Base-by-base conservation (phyloP, 2,888 invertebrate genomes). In the Lutraria lutraria region DNA sequence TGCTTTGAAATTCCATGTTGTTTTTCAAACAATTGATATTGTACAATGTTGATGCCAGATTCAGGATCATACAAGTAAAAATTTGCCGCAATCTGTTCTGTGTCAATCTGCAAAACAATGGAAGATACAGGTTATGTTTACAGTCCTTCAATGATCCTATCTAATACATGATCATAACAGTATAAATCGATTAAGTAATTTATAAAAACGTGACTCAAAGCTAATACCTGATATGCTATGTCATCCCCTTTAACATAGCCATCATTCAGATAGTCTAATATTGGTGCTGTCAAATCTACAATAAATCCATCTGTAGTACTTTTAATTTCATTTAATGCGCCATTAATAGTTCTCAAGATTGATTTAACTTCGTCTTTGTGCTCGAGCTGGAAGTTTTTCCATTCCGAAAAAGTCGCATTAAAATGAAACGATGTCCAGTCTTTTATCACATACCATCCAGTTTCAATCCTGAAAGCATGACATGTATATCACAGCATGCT, bases 281-380 rank as follows among this genome's bases (percentile, higher is more conserved):
- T 76, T 25, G 95, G 95, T 16, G 94, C 93, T 0, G 95, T 95
- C n/a, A 94, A 87, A 86, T 95, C 95, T 15, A 95, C 90, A 52
- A 94, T 83, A 89, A 94, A 93, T 8, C 94, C 93, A 82, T 91
- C 81, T 6, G 94, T 93, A 13, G 82, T 81, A 21, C 72, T 85
- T 21, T 88, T 76, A 19, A 93, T 87, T 21, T 89, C 89, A 82
- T 93, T 94, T 4, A 92, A 88, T 29, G 95, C 95, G 0, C 91
- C 92, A 83, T 95, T 95, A 29, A 93, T 93, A n/a, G 93, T 94
- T 43, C 84, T 91, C 13, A 95, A 52, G 21, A 83, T 83, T 0
- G 93, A 89, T 83, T 92, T 93, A 6, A 95, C 89, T 10, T 87
- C 80, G 79, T 94, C 94, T 25, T 93, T 89, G 86, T 95, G 95